Conservation (phyloP, 2,797 vertebrate genomes). For the Hoplostethus mediterraneus region DNA sequence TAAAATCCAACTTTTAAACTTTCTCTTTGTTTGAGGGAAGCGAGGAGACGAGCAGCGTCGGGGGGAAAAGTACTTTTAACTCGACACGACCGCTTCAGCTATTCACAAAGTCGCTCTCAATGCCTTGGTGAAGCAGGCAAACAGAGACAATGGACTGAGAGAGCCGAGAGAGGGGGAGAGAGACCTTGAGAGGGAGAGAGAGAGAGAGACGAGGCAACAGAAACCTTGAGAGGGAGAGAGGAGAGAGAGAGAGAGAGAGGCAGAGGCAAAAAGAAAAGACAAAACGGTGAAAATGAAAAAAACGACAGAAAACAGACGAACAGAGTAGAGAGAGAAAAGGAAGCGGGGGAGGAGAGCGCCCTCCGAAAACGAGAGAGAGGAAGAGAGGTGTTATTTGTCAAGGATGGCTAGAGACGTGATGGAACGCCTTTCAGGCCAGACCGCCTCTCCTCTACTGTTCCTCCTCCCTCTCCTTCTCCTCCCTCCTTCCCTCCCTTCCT, state of each 20-base stretch:
- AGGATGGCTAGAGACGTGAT: slow-evolving; percentile 59
- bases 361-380: not conserved
- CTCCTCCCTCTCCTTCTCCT: slow-evolving; percentile 62
- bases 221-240: slow-evolving; percentile 12
- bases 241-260: slow-evolving; percentile 8
- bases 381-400: slow-evolving; percentile 17
- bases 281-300: not conserved
- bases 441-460: slow-evolving; percentile 61
- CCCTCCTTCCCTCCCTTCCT: slow-evolving; percentile 62
- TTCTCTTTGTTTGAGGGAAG: slow-evolving; percentile 2
- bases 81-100: not conserved
- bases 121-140: slow-evolving; percentile 18
- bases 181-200: slow-evolving; percentile 27
- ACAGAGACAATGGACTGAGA: slow-evolving; percentile 36
- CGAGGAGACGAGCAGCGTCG: slow-evolving; percentile 6
- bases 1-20: slow-evolving; percentile 29
- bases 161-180: not conserved
- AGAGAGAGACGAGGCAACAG: not conserved
- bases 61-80: slow-evolving; percentile 16
- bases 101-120: slow-evolving; percentile 2
- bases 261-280: not conserved
- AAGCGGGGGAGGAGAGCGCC: not conserved
- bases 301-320: slow-evolving; percentile 9
- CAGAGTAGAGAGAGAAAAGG: not conserved
- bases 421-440: slow-evolving; percentile 63